Evolutionary conservation across 2,113 vertebrate genomes (phyloP).

Genomic region (Coptodon bakossiorum): DNA sequence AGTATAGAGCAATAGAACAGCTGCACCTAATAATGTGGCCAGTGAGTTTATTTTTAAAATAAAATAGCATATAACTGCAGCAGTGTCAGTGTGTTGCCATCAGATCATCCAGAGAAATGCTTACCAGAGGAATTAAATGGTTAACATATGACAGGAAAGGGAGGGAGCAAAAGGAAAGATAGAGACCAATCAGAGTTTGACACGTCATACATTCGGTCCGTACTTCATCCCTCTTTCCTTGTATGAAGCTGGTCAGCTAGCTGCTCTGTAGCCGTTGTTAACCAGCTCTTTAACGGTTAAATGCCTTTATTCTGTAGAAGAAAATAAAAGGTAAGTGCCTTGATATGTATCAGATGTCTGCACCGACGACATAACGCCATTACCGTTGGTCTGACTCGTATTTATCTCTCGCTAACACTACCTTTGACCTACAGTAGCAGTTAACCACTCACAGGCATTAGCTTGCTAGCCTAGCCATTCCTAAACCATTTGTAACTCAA

Average conservation of each 20-base stretch:
- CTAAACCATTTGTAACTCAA: neutral
- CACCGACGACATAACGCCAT: neutral
- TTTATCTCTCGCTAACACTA: neutral
- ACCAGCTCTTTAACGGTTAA: neutral
- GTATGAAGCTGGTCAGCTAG: neutral
- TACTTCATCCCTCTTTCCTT: neutral
- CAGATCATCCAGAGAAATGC: neutral
- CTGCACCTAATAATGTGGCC: neutral
- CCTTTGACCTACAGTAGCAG: neutral
- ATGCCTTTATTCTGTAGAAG: neutral
- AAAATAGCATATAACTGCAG: neutral
- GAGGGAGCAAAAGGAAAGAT: neutral
- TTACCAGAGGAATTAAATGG: neutral
- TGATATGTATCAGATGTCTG: rapidly evolving
- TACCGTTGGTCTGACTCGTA: neutral
- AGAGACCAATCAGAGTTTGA: neutral
- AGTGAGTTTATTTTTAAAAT: neutral
- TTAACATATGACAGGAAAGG: neutral
- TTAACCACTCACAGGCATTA: neutral
- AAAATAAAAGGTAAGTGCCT: neutral
- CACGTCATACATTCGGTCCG: neutral
- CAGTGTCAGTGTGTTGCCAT: neutral
- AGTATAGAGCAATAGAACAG: neutral
- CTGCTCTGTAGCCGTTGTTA: neutral
- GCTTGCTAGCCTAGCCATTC: neutral